phyloP scores from a whole-genome alignment of 2,113 vertebrate genomes.

The Siphamia tubifer region DNA sequence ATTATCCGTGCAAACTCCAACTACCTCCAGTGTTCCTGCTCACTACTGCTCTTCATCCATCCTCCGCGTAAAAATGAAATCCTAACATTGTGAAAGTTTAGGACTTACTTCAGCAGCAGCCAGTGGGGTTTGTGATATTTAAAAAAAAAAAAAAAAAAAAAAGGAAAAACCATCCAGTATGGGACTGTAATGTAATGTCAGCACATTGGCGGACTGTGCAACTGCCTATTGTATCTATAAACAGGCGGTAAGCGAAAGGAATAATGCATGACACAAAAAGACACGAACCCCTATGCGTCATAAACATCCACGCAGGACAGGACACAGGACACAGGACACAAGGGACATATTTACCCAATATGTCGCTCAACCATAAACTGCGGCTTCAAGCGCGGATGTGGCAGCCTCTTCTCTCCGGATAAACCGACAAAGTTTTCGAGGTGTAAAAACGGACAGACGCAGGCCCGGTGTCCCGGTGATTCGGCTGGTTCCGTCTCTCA shows the following conservation, averaged over 20 bases:
- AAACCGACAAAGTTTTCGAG: slow-evolving; percentile 73
- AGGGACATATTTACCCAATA: slow-evolving; percentile 73
- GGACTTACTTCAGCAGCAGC: too few species aligned
- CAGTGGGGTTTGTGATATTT: too few species aligned
- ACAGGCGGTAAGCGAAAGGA: slow-evolving; percentile 27
- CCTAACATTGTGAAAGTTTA: neutral
- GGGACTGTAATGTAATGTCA: slow-evolving; percentile 13
- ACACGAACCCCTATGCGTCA: slow-evolving; percentile 79
- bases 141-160: too few species aligned
- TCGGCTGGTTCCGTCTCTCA: slow-evolving; percentile 64
- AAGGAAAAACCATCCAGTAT: neutral
- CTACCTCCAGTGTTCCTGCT: neutral
- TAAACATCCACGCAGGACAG: slow-evolving; percentile 53
- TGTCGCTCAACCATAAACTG: slow-evolving; percentile 73
- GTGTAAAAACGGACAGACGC: slow-evolving; percentile 33
- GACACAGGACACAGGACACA: neutral
- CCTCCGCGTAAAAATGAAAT: neutral
- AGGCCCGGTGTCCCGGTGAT: slow-evolving; percentile 62
- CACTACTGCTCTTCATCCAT: neutral
- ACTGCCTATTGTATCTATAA: neutral
- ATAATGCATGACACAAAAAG: slow-evolving; percentile 60
- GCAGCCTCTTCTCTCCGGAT: slow-evolving; percentile 33
- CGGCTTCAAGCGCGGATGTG: slow-evolving; percentile 54
- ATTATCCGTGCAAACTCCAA: neutral
- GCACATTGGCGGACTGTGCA: neutral